A percentile compares a stretch with the other conserved stretches of the same genome.
phyloP scores from a whole-genome alignment of 2,113 vertebrate genomes.

The Henicopernis longicauda region DNA sequence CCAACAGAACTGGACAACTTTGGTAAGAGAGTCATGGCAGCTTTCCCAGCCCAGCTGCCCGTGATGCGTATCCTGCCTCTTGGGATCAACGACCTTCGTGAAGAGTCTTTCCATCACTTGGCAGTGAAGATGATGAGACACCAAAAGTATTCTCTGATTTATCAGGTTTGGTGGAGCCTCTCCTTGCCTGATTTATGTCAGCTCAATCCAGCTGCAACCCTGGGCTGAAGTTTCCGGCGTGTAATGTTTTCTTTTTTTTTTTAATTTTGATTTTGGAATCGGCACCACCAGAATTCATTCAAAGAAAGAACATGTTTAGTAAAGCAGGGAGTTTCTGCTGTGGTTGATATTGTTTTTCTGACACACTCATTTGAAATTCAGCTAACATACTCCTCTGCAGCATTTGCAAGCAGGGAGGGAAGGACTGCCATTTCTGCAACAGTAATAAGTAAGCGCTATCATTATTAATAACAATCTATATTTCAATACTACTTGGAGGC shows the following conservation, averaged over 20 bases:
- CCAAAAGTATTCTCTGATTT: neutral
- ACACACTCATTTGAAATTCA: neutral
- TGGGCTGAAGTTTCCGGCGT: neutral
- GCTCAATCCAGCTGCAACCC: neutral
- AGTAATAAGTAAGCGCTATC: neutral
- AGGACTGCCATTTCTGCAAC: neutral
- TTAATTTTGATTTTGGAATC: neutral
- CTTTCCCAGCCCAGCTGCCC: neutral
- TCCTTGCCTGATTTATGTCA: neutral
- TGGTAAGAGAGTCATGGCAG: neutral
- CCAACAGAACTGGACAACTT: neutral
- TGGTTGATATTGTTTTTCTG: neutral
- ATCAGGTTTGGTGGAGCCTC: neutral
- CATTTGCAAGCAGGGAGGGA: neutral
- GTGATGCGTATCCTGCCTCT: fast-evolving
- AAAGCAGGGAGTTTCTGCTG: neutral
- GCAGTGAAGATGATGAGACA: neutral
- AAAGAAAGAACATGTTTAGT: neutral
- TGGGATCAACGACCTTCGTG: neutral
- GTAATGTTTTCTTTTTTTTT: neutral
- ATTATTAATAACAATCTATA: slow-evolving; percentile 19
- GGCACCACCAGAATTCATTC: neutral
- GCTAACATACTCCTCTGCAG: neutral
- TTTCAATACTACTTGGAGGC: neutral
- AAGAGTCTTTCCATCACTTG: neutral